Conservation (phyloP, 2,888 invertebrate species). For the Caenorhabditis macrosperma region DNA sequence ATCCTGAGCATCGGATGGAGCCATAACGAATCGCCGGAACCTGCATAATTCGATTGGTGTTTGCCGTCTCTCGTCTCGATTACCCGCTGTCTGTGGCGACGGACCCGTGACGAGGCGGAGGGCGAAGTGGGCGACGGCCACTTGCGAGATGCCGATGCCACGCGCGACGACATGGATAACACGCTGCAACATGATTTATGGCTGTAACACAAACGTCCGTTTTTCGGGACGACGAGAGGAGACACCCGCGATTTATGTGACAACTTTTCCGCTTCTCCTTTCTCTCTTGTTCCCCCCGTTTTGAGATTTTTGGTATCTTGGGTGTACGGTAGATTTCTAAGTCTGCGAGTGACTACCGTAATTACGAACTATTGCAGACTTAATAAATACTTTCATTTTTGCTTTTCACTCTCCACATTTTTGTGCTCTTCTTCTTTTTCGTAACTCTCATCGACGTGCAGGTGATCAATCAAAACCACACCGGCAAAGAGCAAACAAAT, state of each 20-base stretch:
- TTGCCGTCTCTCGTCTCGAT: not conserved
- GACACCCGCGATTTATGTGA: slow-evolving; percentile 22
- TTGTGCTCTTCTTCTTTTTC: not conserved
- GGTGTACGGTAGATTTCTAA: no score
- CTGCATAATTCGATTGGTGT: slow-evolving; percentile 32
- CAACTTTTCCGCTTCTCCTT: not conserved
- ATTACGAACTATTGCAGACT: no score
- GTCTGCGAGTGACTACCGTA: no score
- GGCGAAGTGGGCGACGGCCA: slow-evolving; percentile 75
- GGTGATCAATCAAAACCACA: slow-evolving; percentile 59
- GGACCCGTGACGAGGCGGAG: slow-evolving; percentile 72
- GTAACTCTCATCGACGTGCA: slow-evolving; percentile 3
- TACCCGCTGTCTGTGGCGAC: slow-evolving; percentile 64
- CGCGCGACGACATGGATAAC: slow-evolving; percentile 75
- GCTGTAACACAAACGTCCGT: slow-evolving; percentile 22
- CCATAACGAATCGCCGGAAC: slow-evolving; percentile 73
- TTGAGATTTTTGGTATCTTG: not conserved
- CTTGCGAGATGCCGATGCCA: slow-evolving; percentile 73
- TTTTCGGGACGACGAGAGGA: not conserved
- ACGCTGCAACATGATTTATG: slow-evolving; percentile 69
- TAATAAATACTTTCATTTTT: no score
- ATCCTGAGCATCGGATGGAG: slow-evolving; percentile 73
- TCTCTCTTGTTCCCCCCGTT: not conserved
- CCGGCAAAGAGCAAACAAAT: slow-evolving; percentile 29
- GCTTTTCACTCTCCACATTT: not conserved